Evolutionary conservation across 1,140 invertebrate species (phyloP).

Genomic region (Pinna nobilis): DNA sequence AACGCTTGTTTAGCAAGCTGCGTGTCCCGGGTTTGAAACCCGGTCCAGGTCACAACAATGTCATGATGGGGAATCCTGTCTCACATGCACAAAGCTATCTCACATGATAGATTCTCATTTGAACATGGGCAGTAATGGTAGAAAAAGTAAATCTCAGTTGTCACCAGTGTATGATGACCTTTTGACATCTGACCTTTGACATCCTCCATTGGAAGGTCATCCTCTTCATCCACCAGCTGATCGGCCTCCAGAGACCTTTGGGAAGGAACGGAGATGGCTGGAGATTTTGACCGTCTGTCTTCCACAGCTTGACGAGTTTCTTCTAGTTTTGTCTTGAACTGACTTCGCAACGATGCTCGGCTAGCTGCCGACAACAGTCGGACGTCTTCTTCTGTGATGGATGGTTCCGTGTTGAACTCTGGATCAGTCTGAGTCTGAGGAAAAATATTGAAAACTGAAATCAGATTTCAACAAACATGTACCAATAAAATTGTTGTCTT

Average conservation of each 20-base stretch:
- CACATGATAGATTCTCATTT: too few species aligned
- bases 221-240: slow-evolving; percentile 62
- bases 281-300: slow-evolving; percentile 62
- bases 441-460: too few species aligned
- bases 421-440: slow-evolving; percentile 28
- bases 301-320: slow-evolving; percentile 59
- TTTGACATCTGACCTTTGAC: slow-evolving; percentile 46
- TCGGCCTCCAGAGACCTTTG: slow-evolving; percentile 62
- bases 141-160: too few species aligned
- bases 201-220: slow-evolving; percentile 58
- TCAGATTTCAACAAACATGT: too few species aligned
- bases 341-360: slow-evolving; percentile 55
- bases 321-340: slow-evolving; percentile 59
- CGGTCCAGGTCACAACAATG: too few species aligned
- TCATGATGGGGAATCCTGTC: too few species aligned
- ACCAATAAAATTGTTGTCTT: too few species aligned
- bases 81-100: too few species aligned
- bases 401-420: slow-evolving; percentile 5
- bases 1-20: too few species aligned
- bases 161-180: too few species aligned
- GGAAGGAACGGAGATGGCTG: slow-evolving; percentile 57
- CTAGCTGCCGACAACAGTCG: slow-evolving; percentile 53
- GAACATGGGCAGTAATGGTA: too few species aligned
- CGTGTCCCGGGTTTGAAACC: too few species aligned
- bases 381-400: slow-evolving; percentile 38